Percentiles rank a stretch among this genome's conserved stretches.
These are phyloP conservation scores for Trematomus loennbergii DNA, from an alignment of 2,113 vertebrate species.

Conservation along the genomic window DNA sequence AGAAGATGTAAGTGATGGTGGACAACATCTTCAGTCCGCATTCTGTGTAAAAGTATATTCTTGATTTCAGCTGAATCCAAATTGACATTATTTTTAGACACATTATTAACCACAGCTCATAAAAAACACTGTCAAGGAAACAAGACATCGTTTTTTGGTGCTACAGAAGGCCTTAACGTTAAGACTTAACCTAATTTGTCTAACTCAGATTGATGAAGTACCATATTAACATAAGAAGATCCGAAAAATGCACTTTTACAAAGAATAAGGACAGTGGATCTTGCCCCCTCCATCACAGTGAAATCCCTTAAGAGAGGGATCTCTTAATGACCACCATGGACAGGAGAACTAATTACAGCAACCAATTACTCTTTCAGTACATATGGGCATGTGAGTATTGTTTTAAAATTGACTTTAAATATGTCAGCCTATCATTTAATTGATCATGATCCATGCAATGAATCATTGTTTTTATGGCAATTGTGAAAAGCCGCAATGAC, in stretches of 20 bases:
- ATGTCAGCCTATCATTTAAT: constrained; percentile 11
- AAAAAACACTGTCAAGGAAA: background rate
- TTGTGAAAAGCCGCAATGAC: constrained; percentile 14
- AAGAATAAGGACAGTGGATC: background rate
- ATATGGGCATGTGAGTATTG: background rate
- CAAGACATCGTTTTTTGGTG: background rate
- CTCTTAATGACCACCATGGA: background rate
- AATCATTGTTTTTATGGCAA: constrained; percentile 2
- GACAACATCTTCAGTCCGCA: background rate
- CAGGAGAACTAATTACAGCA: constrained; percentile 6
- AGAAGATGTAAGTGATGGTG: background rate
- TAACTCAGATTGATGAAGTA: background rate
- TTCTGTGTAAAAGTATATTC: background rate
- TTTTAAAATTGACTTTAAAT: background rate
- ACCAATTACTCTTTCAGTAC: background rate
- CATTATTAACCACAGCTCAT: background rate
- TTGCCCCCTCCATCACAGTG: background rate
- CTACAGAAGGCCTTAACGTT: background rate
- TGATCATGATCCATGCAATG: background rate
- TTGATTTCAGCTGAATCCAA: background rate
- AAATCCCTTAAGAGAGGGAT: background rate
- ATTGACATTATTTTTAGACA: background rate
- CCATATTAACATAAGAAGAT: background rate
- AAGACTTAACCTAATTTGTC: background rate
- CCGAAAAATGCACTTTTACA: background rate